phyloP scores from a whole-genome alignment of 30 jellyfish, hydroid and myxozoan genomes.

The Sanderia malayensis region DNA sequence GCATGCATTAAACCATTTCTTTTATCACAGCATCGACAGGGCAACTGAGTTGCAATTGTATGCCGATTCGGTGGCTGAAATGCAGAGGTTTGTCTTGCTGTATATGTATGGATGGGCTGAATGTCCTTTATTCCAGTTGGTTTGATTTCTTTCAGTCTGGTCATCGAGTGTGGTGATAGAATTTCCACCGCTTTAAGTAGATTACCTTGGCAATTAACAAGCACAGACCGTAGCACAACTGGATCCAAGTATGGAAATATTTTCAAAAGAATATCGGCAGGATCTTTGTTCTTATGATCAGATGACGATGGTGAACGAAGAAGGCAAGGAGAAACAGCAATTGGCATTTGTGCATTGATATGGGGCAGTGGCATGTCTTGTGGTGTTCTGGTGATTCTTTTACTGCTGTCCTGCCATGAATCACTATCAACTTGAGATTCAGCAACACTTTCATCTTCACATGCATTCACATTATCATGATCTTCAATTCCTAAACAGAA shows the following conservation, averaged over 20 bases:
- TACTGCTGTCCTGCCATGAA: conserved; percentile 58
- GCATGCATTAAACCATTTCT: conserved; percentile 28
- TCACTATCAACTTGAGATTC: conserved; percentile 28
- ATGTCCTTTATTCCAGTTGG: conserved; percentile 11
- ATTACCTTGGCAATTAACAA: conserved; percentile 74
- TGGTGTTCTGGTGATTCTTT: conserved; percentile 38
- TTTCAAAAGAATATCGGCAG: conserved; percentile 58
- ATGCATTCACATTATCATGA: not conserved
- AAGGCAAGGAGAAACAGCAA: conserved; percentile 21
- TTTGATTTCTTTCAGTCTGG: conserved; percentile 46
- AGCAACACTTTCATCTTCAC: not conserved
- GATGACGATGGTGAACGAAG: conserved; percentile 25
- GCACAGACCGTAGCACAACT: conserved; percentile 57
- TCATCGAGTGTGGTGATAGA: conserved; percentile 70
- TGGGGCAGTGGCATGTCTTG: conserved; percentile 8
- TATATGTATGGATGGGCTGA: conserved; percentile 15
- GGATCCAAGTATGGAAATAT: conserved; percentile 73
- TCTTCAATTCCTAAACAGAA: not conserved
- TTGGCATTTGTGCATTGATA: conserved; percentile 14
- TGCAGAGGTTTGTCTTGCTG: conserved; percentile 53
- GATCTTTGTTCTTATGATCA: conserved; percentile 55
- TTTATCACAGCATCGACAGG: conserved; percentile 10
- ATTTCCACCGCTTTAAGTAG: conserved; percentile 65
- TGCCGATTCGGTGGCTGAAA: conserved; percentile 46
- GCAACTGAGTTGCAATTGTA: conserved; percentile 12